phyloP scores from a whole-genome alignment of 2,113 vertebrate species.

The Pelodiscus sinensis region DNA sequence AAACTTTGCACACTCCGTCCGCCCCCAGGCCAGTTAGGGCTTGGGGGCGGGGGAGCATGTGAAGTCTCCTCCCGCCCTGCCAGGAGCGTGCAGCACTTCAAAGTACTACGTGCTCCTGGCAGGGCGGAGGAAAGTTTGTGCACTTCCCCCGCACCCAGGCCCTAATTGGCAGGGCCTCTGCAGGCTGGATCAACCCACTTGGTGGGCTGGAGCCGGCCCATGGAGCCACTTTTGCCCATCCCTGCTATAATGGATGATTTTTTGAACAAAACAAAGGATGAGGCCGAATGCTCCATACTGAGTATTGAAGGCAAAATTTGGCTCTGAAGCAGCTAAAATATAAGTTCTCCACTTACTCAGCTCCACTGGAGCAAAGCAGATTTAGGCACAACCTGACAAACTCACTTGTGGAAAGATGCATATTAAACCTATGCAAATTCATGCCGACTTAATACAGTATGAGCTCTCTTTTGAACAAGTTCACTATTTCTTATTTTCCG shows the following conservation, averaged over 20 bases:
- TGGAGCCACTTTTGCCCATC: too few relatives aligned
- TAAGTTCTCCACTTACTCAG: not conserved
- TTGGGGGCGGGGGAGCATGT: too few relatives aligned
- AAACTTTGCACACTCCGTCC: too few relatives aligned
- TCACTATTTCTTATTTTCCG: slow-evolving; percentile 59
- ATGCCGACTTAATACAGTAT: slow-evolving; percentile 24
- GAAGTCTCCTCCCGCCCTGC: too few relatives aligned
- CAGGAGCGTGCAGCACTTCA: too few relatives aligned
- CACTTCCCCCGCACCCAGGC: too few relatives aligned
- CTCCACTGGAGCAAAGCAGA: slow-evolving; percentile 12
- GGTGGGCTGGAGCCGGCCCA: too few relatives aligned
- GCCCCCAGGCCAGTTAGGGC: too few relatives aligned
- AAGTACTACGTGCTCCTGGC: too few relatives aligned
- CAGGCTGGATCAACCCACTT: too few relatives aligned
- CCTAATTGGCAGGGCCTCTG: too few relatives aligned
- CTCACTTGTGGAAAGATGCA: not conserved
- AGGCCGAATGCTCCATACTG: not conserved
- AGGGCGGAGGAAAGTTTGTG: too few relatives aligned
- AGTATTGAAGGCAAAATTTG: slow-evolving; percentile 13
- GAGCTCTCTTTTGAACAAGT: slow-evolving; percentile 36
- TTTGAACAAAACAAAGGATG: not conserved
- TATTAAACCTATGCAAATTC: slow-evolving; percentile 43
- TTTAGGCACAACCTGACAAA: slow-evolving; percentile 1
- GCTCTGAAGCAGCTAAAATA: not conserved
- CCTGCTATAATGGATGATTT: not conserved